Conservation (phyloP, 2,113 vertebrate species). For the Chunga burmeisteri region DNA sequence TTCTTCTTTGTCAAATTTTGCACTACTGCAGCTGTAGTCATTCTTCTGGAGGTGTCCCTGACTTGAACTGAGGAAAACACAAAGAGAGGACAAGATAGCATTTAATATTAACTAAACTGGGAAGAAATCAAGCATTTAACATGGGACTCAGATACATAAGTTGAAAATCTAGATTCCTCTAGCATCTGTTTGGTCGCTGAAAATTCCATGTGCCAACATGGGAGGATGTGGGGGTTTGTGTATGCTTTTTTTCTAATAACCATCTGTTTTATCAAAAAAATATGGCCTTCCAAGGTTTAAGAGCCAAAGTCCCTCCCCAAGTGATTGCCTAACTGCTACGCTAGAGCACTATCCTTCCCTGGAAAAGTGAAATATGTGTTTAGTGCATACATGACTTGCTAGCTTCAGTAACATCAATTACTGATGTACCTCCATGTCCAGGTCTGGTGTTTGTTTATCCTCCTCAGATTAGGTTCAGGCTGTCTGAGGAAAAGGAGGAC, state of each 20-base stretch:
- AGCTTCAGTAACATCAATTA: not conserved
- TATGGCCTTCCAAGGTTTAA: not conserved
- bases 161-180: not conserved
- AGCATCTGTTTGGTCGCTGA: not conserved
- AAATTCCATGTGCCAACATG: not conserved
- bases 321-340: not conserved
- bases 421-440: fast-evolving
- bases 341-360: not conserved
- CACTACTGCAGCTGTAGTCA: not conserved
- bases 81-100: not conserved
- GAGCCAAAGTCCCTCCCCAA: not conserved
- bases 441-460: not conserved
- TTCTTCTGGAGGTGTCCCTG: not conserved
- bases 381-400: not conserved
- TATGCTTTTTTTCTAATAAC: not conserved
- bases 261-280: not conserved
- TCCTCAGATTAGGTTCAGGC: not conserved
- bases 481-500: not conserved
- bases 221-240: not conserved
- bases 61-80: not conserved
- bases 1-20: not conserved
- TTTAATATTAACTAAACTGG: not conserved
- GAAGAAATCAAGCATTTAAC: not conserved
- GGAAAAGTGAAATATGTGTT: not conserved
- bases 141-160: not conserved